These are phyloP conservation scores for Chaenodraco wilsoni DNA, from an alignment of 2,797 vertebrate species.

Conservation along the genomic window DNA sequence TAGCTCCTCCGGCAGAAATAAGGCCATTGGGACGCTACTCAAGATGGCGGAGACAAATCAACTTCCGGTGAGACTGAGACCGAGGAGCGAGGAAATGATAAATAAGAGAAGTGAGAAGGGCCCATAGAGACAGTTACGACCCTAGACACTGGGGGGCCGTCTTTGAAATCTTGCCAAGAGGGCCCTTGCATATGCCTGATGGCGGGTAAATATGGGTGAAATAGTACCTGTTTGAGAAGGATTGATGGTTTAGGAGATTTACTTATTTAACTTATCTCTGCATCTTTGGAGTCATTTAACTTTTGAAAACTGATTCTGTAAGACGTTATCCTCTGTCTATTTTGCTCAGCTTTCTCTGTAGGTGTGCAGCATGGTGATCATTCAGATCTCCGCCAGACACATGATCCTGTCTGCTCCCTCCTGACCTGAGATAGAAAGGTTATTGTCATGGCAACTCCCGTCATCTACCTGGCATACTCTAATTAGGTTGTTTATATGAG, in stretches of 20 bases:
- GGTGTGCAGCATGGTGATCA: conserved; percentile 7
- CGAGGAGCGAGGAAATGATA: no score
- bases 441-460: conserved; percentile 39
- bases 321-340: background rate
- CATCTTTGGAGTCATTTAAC: background rate
- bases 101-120: no score
- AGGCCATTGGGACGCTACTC: no score
- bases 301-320: no score
- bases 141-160: background rate
- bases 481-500: conserved; percentile 36
- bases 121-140: conserved; percentile 2
- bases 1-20: no score
- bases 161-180: conserved; percentile 26
- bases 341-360: conserved; percentile 10
- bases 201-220: conserved; percentile 2
- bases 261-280: background rate
- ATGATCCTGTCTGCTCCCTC: conserved; percentile 46
- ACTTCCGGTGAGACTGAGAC: no score
- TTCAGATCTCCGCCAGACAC: conserved; percentile 47
- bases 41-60: no score
- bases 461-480: conserved; percentile 23
- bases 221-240: background rate
- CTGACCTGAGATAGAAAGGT: conserved; percentile 45
- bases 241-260: background rate
- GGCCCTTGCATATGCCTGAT: conserved; percentile 18